Evolutionary conservation across 2,888 invertebrate genomes (phyloP).

Genomic region (Apantesis nais): DNA sequence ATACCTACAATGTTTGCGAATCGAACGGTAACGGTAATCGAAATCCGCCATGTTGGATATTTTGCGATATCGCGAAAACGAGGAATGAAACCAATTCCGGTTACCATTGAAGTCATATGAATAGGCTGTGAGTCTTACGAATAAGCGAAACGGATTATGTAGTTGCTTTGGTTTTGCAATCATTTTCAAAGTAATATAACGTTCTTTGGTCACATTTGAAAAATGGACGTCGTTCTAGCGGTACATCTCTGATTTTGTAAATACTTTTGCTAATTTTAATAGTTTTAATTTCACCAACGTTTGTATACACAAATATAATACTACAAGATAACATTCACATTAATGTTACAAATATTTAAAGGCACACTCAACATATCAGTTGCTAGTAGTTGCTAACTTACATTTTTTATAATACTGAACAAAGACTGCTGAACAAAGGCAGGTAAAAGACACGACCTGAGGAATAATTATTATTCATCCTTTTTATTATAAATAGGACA

Average conservation of each 20-base stretch:
- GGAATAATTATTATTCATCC: not conserved
- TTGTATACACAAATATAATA: no score
- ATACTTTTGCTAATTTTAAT: not conserved
- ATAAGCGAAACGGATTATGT: slow-evolving; percentile 2
- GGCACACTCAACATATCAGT: no score
- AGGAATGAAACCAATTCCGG: slow-evolving; percentile 23
- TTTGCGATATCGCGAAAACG: slow-evolving; percentile 20
- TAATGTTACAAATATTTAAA: no score
- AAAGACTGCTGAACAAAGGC: no score
- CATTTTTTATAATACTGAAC: no score
- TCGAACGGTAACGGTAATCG: slow-evolving; percentile 30
- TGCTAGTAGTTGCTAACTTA: no score
- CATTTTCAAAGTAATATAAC: slow-evolving; percentile 4
- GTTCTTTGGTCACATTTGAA: not conserved
- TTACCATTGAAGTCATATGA: slow-evolving; percentile 20
- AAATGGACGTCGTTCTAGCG: not conserved
- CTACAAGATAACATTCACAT: no score
- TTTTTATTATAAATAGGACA: not conserved
- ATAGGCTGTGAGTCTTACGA: slow-evolving; percentile 13
- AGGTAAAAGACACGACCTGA: no score
- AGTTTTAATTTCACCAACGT: no score
- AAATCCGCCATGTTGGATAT: slow-evolving; percentile 24
- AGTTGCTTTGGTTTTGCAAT: slow-evolving; percentile 2
- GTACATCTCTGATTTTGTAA: not conserved
- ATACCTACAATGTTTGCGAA: slow-evolving; percentile 24